Percentiles rank a stretch among this genome's conserved stretches.
These are phyloP conservation scores for Thomomys bottae DNA, from an alignment of 2,113 vertebrate species.

Conservation along the genomic window DNA sequence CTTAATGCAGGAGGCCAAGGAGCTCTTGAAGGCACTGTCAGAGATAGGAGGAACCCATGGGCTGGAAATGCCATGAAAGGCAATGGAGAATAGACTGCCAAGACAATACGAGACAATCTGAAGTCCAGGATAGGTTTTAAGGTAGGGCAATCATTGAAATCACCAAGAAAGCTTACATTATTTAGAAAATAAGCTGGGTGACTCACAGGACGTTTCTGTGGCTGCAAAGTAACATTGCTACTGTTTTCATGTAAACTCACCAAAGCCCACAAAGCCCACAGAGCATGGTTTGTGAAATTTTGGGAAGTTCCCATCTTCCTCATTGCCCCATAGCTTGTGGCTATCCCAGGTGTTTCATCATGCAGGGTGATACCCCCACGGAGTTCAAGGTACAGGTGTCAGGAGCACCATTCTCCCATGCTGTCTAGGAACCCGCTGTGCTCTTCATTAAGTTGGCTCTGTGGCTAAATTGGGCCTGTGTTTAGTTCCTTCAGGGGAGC, in stretches of 20 bases:
- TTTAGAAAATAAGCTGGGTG: background rate
- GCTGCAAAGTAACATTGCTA: background rate
- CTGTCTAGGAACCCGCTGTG: background rate
- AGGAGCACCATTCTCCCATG: background rate
- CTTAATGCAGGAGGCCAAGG: background rate
- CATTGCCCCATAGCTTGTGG: background rate
- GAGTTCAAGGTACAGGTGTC: background rate
- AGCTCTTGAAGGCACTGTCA: background rate
- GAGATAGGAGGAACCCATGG: background rate
- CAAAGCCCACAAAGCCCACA: background rate
- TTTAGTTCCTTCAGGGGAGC: background rate
- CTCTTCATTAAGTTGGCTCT: background rate
- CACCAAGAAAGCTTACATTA: background rate
- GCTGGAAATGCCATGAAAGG: background rate
- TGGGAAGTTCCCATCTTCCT: background rate
- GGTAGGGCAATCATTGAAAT: background rate
- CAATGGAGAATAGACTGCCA: background rate
- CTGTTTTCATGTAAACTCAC: background rate
- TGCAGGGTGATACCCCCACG: background rate
- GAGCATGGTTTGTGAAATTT: background rate
- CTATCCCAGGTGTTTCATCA: background rate
- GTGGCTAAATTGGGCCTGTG: background rate
- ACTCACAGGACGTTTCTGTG: background rate
- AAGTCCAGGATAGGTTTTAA: background rate
- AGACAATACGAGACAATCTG: background rate